Evolutionary conservation across 2,113 vertebrate species (phyloP).

Genomic region (Girardinichthys multiradiatus): DNA sequence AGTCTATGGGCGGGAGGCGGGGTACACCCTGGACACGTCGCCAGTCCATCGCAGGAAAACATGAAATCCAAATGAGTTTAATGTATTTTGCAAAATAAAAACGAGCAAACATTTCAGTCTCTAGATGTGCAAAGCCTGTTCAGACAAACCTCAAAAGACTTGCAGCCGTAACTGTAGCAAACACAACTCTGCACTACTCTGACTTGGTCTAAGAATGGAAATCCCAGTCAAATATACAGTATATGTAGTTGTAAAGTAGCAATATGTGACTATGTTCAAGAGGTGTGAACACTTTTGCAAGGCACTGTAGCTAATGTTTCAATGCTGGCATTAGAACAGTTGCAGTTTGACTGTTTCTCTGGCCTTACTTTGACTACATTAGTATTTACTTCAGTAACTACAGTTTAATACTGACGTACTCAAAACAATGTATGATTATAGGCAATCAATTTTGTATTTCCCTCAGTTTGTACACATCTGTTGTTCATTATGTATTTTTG

Average conservation of each 20-base stretch:
- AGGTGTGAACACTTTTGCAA: background rate
- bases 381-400: background rate
- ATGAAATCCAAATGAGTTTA: too few species aligned
- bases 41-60: too few species aligned
- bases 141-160: background rate
- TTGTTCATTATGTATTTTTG: background rate
- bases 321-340: background rate
- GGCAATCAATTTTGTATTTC: background rate
- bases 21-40: too few species aligned
- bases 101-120: too few species aligned
- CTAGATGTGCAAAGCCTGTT: too few species aligned
- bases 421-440: background rate
- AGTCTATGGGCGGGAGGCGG: too few species aligned
- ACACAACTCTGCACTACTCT: background rate
- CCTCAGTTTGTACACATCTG: background rate
- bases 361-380: background rate
- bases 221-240: too few species aligned
- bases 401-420: background rate
- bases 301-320: background rate
- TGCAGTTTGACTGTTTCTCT: background rate
- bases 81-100: too few species aligned
- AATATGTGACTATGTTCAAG: background rate
- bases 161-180: background rate
- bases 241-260: too few species aligned
- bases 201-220: too few species aligned